Evolutionary conservation across 2,888 invertebrate genomes (phyloP).

Genomic region (Agrochola lychnidis): DNA sequence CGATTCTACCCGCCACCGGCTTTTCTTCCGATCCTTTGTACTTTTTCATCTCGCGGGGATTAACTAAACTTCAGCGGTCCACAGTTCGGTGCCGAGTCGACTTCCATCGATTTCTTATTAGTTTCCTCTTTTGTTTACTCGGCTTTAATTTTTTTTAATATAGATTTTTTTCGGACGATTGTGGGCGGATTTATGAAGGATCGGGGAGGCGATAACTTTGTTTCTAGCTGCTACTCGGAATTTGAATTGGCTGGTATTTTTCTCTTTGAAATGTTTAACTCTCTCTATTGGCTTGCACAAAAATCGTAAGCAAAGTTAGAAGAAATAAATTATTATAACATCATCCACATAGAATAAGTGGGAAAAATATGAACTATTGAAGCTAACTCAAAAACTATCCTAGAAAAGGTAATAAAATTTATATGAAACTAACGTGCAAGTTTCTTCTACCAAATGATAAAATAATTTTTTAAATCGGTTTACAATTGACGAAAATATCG

Average conservation of each 20-base stretch:
- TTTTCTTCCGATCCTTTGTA: conserved; percentile 83
- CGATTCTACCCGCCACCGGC: conserved; percentile 80
- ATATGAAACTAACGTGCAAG: too few relatives aligned
- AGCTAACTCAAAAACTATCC: too few relatives aligned
- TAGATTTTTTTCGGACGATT: conserved; percentile 39
- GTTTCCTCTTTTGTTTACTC: conserved; percentile 73
- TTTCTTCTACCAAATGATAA: too few relatives aligned
- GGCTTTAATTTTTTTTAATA: conserved; percentile 59
- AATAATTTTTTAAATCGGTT: too few relatives aligned
- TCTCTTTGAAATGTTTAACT: conserved; percentile 1
- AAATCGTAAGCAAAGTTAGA: background rate
- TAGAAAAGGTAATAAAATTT: too few relatives aligned
- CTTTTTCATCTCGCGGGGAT: conserved; percentile 88
- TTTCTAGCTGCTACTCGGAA: conserved; percentile 26
- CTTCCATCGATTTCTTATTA: conserved; percentile 78
- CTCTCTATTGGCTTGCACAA: background rate
- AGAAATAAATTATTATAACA: too few relatives aligned
- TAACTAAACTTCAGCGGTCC: conserved; percentile 82
- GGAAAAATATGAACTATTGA: too few relatives aligned
- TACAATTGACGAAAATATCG: too few relatives aligned
- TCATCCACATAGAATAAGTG: too few relatives aligned
- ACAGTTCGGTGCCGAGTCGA: conserved; percentile 72
- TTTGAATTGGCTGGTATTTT: conserved; percentile 16
- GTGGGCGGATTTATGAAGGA: conserved; percentile 41
- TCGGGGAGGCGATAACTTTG: conserved; percentile 27